These are phyloP conservation scores for Drosophila quasianomalipes DNA, from an alignment of 2,888 invertebrate species.

Conservation along the genomic window DNA sequence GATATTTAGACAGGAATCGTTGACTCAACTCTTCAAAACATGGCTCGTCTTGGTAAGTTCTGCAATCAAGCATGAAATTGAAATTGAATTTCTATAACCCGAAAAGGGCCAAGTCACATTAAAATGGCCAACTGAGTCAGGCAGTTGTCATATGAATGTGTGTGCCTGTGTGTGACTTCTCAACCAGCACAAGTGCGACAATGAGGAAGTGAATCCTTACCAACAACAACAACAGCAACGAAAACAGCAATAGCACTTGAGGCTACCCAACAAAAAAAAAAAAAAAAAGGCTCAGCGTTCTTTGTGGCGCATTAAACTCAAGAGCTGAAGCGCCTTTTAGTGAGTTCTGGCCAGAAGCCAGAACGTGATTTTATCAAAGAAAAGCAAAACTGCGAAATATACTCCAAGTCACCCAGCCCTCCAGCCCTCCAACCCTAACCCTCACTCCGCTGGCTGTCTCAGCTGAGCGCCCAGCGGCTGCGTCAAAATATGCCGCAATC, in stretches of 20 bases:
- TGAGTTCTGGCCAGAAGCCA: slow-evolving; percentile 67
- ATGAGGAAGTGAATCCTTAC: slow-evolving; percentile 42
- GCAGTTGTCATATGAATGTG: slow-evolving; percentile 19
- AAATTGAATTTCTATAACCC: slow-evolving; percentile 37
- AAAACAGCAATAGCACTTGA: slow-evolving; percentile 18
- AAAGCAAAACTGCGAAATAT: slow-evolving; percentile 53
- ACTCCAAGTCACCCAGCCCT: not conserved
- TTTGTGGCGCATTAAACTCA: slow-evolving; percentile 69
- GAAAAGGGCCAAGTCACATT: slow-evolving; percentile 33
- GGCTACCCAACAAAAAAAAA: slow-evolving; percentile 20
- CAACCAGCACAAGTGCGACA: slow-evolving; percentile 34
- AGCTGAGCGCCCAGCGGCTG: slow-evolving; percentile 66
- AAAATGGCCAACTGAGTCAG: slow-evolving; percentile 47
- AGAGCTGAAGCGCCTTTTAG: slow-evolving; percentile 66
- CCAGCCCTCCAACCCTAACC: not conserved
- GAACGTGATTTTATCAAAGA: slow-evolving; percentile 80
- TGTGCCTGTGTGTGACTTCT: slow-evolving; percentile 20
- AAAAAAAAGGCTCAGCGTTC: slow-evolving; percentile 57
- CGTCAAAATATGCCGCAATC: slow-evolving; percentile 81
- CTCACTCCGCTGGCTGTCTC: slow-evolving; percentile 31
- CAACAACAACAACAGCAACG: slow-evolving; percentile 17
- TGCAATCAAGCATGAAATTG: slow-evolving; percentile 57
- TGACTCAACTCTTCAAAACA: not conserved
- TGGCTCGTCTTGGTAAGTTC: not conserved
- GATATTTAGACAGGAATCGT: not conserved